Evolutionary conservation across 2,888 invertebrate species (phyloP).

Genomic region (Buathra laborator): DNA sequence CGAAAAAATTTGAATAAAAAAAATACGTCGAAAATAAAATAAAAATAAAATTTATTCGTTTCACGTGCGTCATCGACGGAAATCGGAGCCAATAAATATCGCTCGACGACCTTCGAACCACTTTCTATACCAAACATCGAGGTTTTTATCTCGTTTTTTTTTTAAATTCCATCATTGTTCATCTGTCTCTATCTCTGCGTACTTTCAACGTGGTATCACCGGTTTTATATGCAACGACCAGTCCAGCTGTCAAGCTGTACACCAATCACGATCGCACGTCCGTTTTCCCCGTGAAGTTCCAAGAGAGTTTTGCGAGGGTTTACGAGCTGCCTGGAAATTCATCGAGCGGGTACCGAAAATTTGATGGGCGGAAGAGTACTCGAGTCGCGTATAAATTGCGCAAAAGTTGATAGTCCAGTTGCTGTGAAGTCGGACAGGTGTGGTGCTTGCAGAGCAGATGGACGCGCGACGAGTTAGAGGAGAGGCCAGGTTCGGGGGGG

Average conservation of each 20-base stretch:
- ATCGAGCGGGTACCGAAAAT: slow-evolving; percentile 58
- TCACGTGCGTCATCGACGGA: slow-evolving; percentile 21
- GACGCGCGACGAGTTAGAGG: slow-evolving; percentile 12
- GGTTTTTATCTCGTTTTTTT: not conserved
- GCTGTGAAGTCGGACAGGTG: slow-evolving; percentile 58
- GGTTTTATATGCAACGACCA: slow-evolving; percentile 24
- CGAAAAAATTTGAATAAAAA: slow-evolving; percentile 47
- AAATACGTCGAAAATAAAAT: slow-evolving; percentile 23
- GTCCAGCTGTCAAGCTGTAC: slow-evolving; percentile 54
- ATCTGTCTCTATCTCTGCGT: not conserved
- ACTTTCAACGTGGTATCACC: not conserved
- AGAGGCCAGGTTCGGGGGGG: not conserved
- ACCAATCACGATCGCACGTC: slow-evolving; percentile 2
- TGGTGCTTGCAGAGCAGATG: slow-evolving; percentile 32
- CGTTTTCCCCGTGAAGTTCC: slow-evolving; percentile 45
- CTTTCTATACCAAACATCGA: slow-evolving; percentile 14
- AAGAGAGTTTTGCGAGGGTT: slow-evolving; percentile 41
- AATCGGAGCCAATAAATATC: slow-evolving; percentile 47
- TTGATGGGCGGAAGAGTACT: slow-evolving; percentile 63
- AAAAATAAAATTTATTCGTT: slow-evolving; percentile 45
- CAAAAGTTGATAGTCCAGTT: slow-evolving; percentile 59
- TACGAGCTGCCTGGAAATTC: slow-evolving; percentile 57
- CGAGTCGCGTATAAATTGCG: slow-evolving; percentile 58
- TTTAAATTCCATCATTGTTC: not conserved
- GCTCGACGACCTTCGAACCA: slow-evolving; percentile 44